Base-by-base conservation (phyloP, 2,888 invertebrate genomes). In the Agonopterix subpropinquella region DNA sequence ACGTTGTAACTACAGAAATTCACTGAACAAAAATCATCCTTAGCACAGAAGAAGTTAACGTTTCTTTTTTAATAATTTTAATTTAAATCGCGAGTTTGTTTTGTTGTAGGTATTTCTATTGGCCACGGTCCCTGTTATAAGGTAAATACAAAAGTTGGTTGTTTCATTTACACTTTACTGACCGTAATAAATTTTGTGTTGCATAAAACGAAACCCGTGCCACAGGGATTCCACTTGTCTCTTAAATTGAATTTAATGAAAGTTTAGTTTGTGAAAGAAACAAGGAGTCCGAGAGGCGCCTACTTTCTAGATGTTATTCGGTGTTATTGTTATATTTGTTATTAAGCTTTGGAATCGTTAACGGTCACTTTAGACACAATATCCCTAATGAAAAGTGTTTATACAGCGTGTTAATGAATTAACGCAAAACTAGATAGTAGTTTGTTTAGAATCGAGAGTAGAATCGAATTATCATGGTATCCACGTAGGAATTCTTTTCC, bases 171-270 rank as follows among this genome's bases (percentile, higher is more conserved):
- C 64, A 61, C 64, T 70, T 67, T 59, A 66, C 59, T 48, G 65
- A 77, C 78, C 77, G 77, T 82, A 80, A 85, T 86, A 87, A 85
- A 85, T 85, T 80, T 66, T 44, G 56, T 52, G 68, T 68, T 62
- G 67, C 63, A 61, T 61, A 64, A 68, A 37, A 36, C 42, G 45
- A 8, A 35, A 39, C 51, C 47, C 43, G 47, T 63, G 53, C 67
- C 52, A 56, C 56, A 58, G 62, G 67, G 60, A 61, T 56, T 59
- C 62, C 67, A 77, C 74, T 80, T 75, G 73, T 71, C 49, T 56
- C 49, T 48, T 57, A 59, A 65, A 55, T 54, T 60, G 59, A 58
- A 48, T 66, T 62, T 62, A 65, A 68, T 66, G 60, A 68, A 67
- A 67, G 60, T 67, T 53, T 53, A 56, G 50, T 51, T 56, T 59